phyloP scores from a whole-genome alignment of 2,797 vertebrate genomes.

The Leuciscus waleckii region DNA sequence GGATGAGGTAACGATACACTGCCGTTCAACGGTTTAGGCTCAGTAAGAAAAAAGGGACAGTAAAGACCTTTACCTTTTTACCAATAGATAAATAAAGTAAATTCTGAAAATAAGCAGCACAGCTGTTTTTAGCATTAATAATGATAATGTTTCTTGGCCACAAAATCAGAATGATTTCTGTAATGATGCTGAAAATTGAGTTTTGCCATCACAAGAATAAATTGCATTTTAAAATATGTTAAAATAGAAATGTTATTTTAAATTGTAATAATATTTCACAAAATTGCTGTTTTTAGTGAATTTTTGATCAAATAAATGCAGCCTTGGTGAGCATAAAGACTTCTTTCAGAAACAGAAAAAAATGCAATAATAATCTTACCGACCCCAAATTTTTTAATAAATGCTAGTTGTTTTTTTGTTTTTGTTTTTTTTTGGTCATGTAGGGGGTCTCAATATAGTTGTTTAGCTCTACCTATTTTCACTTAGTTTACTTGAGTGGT shows the following conservation, averaged over 20 bases:
- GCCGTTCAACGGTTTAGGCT: background rate
- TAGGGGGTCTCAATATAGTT: background rate
- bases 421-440: no score
- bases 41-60: background rate
- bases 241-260: background rate
- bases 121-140: background rate
- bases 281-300: no score
- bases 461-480: background rate
- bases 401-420: no score
- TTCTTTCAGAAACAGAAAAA: background rate
- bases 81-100: no score
- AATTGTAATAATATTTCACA: no score
- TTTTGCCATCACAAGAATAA: background rate
- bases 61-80: no score
- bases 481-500: background rate
- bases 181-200: background rate
- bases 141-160: background rate
- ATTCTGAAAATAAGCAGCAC: background rate
- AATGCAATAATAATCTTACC: no score
- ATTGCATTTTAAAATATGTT: background rate
- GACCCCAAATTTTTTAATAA: no score
- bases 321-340: background rate
- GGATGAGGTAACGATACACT: background rate
- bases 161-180: background rate
- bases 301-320: background rate